Percentiles rank a stretch among this genome's conserved stretches.
Evolutionary conservation across 2,888 invertebrate genomes (phyloP).

Genomic region (Elysia crispata): DNA sequence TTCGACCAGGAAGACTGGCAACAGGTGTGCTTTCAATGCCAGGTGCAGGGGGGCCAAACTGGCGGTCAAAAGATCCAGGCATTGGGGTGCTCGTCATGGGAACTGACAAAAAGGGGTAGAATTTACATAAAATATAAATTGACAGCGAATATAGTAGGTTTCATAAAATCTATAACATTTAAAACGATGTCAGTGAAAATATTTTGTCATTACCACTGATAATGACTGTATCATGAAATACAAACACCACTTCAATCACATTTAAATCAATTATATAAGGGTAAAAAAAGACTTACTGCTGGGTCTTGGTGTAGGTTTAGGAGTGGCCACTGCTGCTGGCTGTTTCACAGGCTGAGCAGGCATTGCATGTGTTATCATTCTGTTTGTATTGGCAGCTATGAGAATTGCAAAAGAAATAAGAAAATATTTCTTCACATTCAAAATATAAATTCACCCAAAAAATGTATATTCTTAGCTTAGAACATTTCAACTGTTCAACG

Average conservation of each 20-base stretch:
- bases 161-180: no score
- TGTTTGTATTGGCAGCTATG: conserved; percentile 16
- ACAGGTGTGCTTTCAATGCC: conserved; percentile 45
- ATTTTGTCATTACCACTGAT: no score
- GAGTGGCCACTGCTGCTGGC: conserved; percentile 47
- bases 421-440: no score
- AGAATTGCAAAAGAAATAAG: no score
- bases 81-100: conserved; percentile 41
- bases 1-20: conserved; percentile 41
- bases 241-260: no score
- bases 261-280: no score
- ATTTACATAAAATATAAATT: no score
- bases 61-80: conserved; percentile 36
- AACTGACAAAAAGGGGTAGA: conserved; percentile 18
- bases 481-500: not conserved
- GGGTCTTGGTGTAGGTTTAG: conserved; percentile 50
- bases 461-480: not conserved
- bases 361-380: conserved; percentile 40
- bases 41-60: not conserved
- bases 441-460: not conserved
- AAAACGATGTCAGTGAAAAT: no score
- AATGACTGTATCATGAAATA: no score
- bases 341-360: conserved; percentile 51
- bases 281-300: conserved; percentile 42
- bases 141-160: no score